Evolutionary conservation across 1,140 invertebrate genomes (phyloP).

Genomic region (Drosophila takahashii): DNA sequence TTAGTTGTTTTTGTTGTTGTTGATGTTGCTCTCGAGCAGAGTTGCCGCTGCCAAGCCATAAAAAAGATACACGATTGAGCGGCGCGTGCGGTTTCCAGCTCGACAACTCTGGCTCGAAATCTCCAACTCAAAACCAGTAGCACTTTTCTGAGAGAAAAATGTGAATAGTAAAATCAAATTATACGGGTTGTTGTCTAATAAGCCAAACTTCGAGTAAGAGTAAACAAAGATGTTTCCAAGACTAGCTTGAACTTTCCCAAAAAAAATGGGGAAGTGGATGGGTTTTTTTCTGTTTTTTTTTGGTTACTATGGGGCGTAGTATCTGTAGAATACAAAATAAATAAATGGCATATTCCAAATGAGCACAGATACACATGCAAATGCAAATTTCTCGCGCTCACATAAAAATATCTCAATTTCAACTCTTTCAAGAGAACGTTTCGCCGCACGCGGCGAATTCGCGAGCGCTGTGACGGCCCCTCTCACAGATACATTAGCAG

Average conservation of each 20-base stretch:
- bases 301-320: constrained; percentile 51
- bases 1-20: constrained; percentile 18
- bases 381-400: constrained; percentile 36
- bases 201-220: constrained; percentile 54
- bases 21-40: constrained; percentile 41
- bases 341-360: constrained; percentile 52
- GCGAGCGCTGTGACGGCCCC: neutral
- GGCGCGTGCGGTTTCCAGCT: constrained; percentile 49
- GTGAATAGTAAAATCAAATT: constrained; percentile 12
- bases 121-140: constrained; percentile 66
- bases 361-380: constrained; percentile 24
- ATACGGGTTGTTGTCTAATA: constrained; percentile 66
- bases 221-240: constrained; percentile 46
- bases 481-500: neutral
- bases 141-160: constrained; percentile 71
- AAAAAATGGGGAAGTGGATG: constrained; percentile 44
- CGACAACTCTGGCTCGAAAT: constrained; percentile 61
- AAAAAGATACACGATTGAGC: constrained; percentile 61
- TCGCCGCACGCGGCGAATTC: constrained; percentile 45
- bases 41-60: constrained; percentile 50
- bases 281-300: neutral
- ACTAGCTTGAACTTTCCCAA: constrained; percentile 67
- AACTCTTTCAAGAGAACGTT: constrained; percentile 31
- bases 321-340: constrained; percentile 47
- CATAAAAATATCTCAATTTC: constrained; percentile 42